Evolutionary conservation across 1,140 invertebrate genomes (phyloP), one percentile per base, ranked within the genome.

Genomic region (Heliconius hermathena): DNA sequence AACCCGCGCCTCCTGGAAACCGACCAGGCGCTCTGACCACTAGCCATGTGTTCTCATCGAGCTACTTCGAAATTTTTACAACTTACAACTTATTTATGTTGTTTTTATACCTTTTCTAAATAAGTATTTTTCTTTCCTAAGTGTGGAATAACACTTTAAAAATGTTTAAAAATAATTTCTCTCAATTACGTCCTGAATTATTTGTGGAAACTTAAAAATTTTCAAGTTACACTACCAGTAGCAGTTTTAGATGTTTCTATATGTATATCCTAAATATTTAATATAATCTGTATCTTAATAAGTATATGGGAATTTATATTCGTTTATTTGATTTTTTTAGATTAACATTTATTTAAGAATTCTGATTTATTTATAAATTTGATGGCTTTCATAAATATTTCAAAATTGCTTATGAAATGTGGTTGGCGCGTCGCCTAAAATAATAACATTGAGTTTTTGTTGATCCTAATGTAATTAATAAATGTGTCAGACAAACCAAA

Each of bases 341-440:
- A 29, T 16, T 26, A 11, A 29, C 11, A 29, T 66, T 66, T 66
- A 66, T 66, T 29, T 29, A 66, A 29, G 13, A 13, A 66, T 29
- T 29, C 22, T 66, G 16, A 29, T 26, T 66, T 4, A 18, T 66
- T 26, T 9, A 66, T 66, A 66, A 60, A 29, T 66, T 66, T 66
- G 13, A 29, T 29, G 54, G 54, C 22, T 66, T 66, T 29, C 60
- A 66, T 66, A 66, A 66, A 66, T 66, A 66, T 11, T 66, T 66
- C 6, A 29, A 29, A 29, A 16, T 29, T 66, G 60, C 26, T 66
- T 66, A 66, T 29, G 22, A 66, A 29, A 18, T 29, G 60, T 46
- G 57, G n/a, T 66, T 66, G 60, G 60, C 26, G 26, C 60, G 60
- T 16, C 60, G 60, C 60, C 60, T 29, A 66, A 66, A 16, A 66